Evolutionary conservation across 2,888 invertebrate genomes (phyloP), one percentile per base, ranked within the genome.

Genomic region (Scaptomyza polygonia): DNA sequence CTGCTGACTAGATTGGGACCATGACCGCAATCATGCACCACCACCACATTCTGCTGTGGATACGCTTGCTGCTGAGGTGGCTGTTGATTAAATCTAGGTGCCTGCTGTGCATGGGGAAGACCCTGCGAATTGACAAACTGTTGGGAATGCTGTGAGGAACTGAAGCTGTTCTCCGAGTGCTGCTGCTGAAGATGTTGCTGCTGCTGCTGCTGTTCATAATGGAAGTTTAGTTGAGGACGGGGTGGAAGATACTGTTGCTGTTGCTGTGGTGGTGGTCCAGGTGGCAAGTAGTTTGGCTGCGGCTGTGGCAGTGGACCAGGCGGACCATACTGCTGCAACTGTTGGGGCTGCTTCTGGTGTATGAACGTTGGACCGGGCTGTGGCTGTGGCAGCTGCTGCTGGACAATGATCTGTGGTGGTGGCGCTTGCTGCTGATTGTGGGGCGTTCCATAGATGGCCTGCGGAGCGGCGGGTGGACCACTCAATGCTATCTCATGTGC

Each of bases 401-500:
- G 87, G 52, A 88, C 56, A 55, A 78, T 76, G 12, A 53, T 54
- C 40, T 66, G 77, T 0, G 74, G 58, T 7, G 75, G 74, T 3
- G 72, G 55, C 8, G 49, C 49, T 21, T 7, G 49, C 16, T 67
- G 76, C 29, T 34, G 52, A 11, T 47, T 36, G 4, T 36, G 21
- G 0, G 73, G 29, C 1, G 68, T 30, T 0, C 64, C 72, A 11
- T 67, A 67, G 0, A 65, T 30, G 3, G 70, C 49, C 42, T 67
- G 81, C 1, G 78, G 58, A 0, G 62, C 34, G 11, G 51, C 25
- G 0, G 59, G 18, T 0, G 78, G 73, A 5, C 71, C 80, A 4
- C 68, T 76, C 34, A 88, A 52, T 0, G 90, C 81, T 11, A 90
- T 81, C 67, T 91, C 94, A 57, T 93, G 93, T 0, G 93, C 93